Base-by-base conservation (phyloP, 2,113 vertebrate species). In the Gracilinanus agilis region DNA sequence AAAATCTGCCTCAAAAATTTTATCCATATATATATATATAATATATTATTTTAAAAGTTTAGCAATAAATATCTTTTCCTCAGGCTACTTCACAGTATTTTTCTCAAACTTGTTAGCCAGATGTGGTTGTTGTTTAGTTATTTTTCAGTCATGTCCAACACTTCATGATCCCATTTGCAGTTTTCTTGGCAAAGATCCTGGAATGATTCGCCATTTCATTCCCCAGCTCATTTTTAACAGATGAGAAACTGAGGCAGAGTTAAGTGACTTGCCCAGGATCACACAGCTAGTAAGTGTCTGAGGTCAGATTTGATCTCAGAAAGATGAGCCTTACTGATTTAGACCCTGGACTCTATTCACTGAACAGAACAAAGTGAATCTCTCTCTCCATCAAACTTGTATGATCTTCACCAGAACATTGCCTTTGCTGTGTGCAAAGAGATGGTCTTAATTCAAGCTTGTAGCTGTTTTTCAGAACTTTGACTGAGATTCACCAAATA, bases 381-480 rank as follows among this genome's bases (percentile, higher is more conserved):
- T 99, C 95, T 99, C 99, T 98, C 98, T 99, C 95, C 61, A n/a
- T 99, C 96, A n/a, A 98, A 94, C 53, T 98, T 97, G 2, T 99
- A 98, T 96, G 98, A 75, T 98, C 94, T 99, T 98, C 93, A 99
- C 96, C 58, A 99, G 97, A 9, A 98, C 99, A 29, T 99, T 98
- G 29, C 98, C 75, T 13, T 98, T 99, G 91, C 99, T 99, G 98
- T 99, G 99, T 0, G 99, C 99, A 92, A 99, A 99, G 89, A 99
- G 99, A 95, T 99, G 99, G 93, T 99, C 99, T 92, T 99, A 99
- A 56, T 99, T 98, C 61, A 99, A 96, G 96, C 98, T 98, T 92
- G 98, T 99, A 96, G 99, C 99, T 0, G 99, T 99, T 97, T 99
- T 99, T 97, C 99, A 97, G 98, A 99, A 99, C 95, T 99, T 99